Evolutionary conservation across 2,113 vertebrate species (phyloP), one percentile per base, ranked within the genome.

Genomic region (Rutilus rutilus): DNA sequence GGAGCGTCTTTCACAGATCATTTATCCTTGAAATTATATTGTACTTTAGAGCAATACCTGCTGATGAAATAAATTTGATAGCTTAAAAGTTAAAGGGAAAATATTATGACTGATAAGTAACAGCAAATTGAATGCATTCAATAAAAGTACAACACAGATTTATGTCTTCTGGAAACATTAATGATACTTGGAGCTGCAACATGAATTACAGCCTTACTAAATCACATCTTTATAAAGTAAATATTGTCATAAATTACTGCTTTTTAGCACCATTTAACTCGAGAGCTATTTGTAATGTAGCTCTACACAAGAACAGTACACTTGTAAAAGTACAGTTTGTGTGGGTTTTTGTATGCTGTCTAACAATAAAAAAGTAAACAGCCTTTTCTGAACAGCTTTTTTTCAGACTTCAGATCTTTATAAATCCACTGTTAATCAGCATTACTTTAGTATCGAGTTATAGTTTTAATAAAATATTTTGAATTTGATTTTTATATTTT

Each of bases 121-220:
- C 10, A 57, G 30, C 33, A 39, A 59, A 78, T 59, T 59, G 30
- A 59, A 59, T 59, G 75, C 9, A 21, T 77, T 77, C 75, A 33
- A 77, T 77, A 54, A 59, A 59, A 50, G 52, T 78, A 39, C 76
- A 78, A 39, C n/a, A 30, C 12, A 25, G 77, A 79, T 79, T 25
- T 79, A 79, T 79, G 36, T 79, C 54, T 27, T 64, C n/a, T 64
- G 59, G 23, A 27, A 80, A 64, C 59, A n/a, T 47, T 80, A n/a
- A 33, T 59, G 21, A 42, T 45, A 19, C n/a, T 80, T 64, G 59
- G n/a, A 47, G 30, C n/a, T 30, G 15, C 59, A 64, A 78, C 33
- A 78, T 60, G 23, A 64, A 80, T 21, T 64, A 64, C n/a, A 80
- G 59, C 78, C 78, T 6, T 19, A 27, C 36, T 64, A 60, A 62